These are phyloP conservation scores for Himalopsyche tibetana DNA, from an alignment of 2,888 invertebrate species.

Conservation along the genomic window DNA sequence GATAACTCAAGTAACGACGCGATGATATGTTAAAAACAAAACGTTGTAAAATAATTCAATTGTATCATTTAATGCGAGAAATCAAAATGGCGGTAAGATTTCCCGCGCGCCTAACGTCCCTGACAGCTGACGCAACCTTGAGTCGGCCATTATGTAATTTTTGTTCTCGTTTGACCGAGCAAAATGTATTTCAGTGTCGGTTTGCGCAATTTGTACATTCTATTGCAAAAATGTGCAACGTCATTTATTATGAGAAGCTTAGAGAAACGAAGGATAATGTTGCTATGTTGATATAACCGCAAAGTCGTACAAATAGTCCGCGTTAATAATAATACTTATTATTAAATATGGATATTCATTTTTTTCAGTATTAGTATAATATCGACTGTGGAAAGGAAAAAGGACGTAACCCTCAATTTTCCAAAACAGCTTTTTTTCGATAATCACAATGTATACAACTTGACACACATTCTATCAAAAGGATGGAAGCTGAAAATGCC, in stretches of 20 bases:
- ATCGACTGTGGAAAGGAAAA: no score
- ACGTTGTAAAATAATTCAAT: slow-evolving; percentile 1
- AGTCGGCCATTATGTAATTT: slow-evolving; percentile 30
- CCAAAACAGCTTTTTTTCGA: no score
- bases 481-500: no score
- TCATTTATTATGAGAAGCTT: slow-evolving; percentile 22
- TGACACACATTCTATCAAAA: no score
- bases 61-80: background rate
- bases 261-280: background rate
- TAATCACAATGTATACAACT: no score
- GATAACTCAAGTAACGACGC: background rate
- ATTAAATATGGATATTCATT: no score
- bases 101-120: slow-evolving; percentile 15
- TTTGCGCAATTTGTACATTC: slow-evolving; percentile 5
- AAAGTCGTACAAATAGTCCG: background rate
- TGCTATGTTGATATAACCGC: background rate
- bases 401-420: no score
- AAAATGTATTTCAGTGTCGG: slow-evolving; percentile 15
- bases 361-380: no score
- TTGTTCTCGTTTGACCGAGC: slow-evolving; percentile 30
- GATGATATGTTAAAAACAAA: background rate
- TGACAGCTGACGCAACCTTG: slow-evolving; percentile 24
- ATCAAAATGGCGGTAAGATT: slow-evolving; percentile 27
- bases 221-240: slow-evolving; percentile 26
- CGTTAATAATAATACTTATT: no score